These are phyloP conservation scores for Alaudala cheleensis DNA, from an alignment of 2,113 vertebrate genomes.

Conservation along the genomic window DNA sequence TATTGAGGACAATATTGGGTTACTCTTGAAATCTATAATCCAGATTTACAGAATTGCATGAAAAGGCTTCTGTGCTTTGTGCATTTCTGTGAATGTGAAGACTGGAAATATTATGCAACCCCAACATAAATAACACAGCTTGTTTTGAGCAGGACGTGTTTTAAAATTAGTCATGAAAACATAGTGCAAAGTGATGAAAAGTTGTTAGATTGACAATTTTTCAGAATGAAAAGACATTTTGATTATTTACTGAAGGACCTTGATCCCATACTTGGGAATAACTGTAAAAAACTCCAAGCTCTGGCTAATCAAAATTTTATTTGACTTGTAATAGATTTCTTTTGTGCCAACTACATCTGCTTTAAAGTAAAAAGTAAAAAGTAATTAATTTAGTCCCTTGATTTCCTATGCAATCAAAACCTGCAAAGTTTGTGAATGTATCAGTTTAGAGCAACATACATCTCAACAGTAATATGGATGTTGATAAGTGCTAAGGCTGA, in stretches of 20 bases:
- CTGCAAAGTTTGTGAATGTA: background rate
- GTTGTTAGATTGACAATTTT: background rate
- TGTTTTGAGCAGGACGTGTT: background rate
- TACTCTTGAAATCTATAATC: background rate
- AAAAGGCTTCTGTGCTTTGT: background rate
- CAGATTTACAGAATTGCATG: background rate
- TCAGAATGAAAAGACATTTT: background rate
- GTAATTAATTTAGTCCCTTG: background rate
- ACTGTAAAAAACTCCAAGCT: background rate
- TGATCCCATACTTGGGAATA: background rate
- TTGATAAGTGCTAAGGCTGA: background rate
- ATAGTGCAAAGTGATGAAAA: background rate
- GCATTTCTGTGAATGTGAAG: background rate
- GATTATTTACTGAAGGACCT: background rate
- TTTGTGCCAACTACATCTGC: background rate
- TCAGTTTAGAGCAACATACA: background rate
- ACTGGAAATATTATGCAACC: background rate
- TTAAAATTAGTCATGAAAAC: background rate
- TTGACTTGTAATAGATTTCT: background rate
- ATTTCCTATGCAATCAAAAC: background rate
- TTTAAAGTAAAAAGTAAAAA: background rate
- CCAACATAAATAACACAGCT: background rate
- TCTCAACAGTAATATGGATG: background rate
- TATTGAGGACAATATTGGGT: background rate
- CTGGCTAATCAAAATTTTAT: background rate